Evolutionary conservation across 2,113 vertebrate species (phyloP), one percentile per base, ranked within the genome.

Genomic region (Vanacampus margaritifer): DNA sequence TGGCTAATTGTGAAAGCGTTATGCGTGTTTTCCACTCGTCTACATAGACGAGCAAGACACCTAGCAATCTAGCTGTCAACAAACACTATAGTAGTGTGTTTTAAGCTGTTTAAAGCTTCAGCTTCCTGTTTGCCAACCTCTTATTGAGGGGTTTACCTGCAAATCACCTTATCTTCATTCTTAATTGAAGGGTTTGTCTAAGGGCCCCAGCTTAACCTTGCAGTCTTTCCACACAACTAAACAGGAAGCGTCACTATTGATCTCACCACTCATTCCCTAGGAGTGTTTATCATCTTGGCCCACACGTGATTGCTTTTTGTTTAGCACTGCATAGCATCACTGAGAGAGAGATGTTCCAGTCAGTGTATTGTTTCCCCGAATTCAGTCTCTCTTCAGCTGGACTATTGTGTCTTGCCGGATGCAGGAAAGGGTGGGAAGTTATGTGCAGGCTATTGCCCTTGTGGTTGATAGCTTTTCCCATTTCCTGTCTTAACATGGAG

Each of bases 351-450:
- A 35, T 32, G 56, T 58, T 60, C 58, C 58, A 37, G 58, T 37
- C n/a, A 24, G 36, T 62, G 59, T 19, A 43, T 43, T 62, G 36
- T 62, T 62, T 43, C 73, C 64, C 57, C 32, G 57, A 74, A 60
- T 68, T 26, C 61, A 39, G 35, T 68, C 65, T 67, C 37, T 79
- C 56, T 66, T 78, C 12, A 36, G 64, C 69, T 46, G 72, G 75
- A 74, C 67, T 72, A 90, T 90, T 91, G 89, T 92, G 86, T 43
- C 51, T 75, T 83, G 72, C 90, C 84, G 91, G 91, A 92, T 92
- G 83, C 90, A 93, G 92, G 92, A 93, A 92, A 90, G 90, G 92
- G 91, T 89, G 89, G 87, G 88, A 72, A 75, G 71, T 51, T 68
- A 73, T 68, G 79, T 79, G 86, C 73, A 66, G 61, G 67, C 62